Conservation (phyloP, 2,888 invertebrate species). For the Epinotia bilunana region DNA sequence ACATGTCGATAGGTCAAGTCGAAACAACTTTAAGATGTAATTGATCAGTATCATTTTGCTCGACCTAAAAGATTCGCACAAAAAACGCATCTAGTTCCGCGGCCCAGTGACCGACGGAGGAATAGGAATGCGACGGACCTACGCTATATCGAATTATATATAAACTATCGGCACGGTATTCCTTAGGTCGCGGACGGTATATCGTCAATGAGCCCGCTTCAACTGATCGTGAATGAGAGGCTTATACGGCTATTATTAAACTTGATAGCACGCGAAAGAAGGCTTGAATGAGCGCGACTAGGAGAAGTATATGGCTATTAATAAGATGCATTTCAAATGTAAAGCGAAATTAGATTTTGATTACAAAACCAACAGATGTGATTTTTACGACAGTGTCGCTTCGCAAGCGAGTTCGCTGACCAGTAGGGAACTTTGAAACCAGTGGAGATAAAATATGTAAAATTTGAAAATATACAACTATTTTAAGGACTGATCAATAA, state of each 20-base stretch:
- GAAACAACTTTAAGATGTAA: slow-evolving; percentile 1
- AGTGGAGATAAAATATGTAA: no score
- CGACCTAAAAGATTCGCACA: slow-evolving; percentile 38
- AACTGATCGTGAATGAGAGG: slow-evolving; percentile 31
- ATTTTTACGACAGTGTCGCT: neutral
- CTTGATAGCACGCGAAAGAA: slow-evolving; percentile 17
- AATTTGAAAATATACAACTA: neutral
- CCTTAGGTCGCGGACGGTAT: slow-evolving; percentile 33
- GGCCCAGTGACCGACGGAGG: slow-evolving; percentile 49
- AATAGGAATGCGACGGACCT: slow-evolving; percentile 49
- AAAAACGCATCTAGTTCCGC: slow-evolving; percentile 39
- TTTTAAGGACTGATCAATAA: neutral
- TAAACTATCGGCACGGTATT: slow-evolving; percentile 30
- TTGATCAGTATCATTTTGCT: neutral
- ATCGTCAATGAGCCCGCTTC: slow-evolving; percentile 31
- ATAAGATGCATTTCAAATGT: neutral
- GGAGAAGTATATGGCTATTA: neutral
- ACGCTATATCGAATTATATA: slow-evolving; percentile 40
- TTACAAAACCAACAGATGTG: neutral
- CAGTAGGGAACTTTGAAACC: no score
- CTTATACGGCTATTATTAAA: slow-evolving; percentile 40
- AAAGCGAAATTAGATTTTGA: neutral
- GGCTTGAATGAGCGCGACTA: neutral
- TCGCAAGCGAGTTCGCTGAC: no score
- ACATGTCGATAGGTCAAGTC: neutral